Evolutionary conservation across 2,113 vertebrate species (phyloP).

Genomic region (Montifringilla adamsi): DNA sequence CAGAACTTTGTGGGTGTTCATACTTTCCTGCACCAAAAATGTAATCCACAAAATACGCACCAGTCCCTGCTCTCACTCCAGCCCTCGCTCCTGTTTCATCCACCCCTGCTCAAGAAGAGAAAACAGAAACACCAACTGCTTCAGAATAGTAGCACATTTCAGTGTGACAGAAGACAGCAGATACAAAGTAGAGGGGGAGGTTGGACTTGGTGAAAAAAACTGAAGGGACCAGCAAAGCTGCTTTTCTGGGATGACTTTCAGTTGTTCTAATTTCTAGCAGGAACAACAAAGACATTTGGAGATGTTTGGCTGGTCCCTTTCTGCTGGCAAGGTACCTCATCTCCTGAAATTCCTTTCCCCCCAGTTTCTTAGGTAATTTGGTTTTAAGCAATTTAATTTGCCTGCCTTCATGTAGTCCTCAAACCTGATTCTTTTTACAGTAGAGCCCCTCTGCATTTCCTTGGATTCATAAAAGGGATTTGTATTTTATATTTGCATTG

Average conservation of each 20-base stretch:
- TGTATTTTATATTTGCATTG: neutral
- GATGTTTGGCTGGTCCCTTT: neutral
- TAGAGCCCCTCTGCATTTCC: neutral
- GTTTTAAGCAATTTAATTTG: neutral
- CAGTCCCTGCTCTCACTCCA: neutral
- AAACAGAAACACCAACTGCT: neutral
- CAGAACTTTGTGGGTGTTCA: neutral
- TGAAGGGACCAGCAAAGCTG: neutral
- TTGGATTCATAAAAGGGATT: neutral
- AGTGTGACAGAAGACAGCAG: neutral
- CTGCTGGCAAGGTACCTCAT: neutral
- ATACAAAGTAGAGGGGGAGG: neutral
- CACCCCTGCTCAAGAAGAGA: neutral
- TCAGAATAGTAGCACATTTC: neutral
- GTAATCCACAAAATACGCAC: neutral
- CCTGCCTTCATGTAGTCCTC: accelerated
- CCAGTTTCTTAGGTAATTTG: neutral
- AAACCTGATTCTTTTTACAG: neutral
- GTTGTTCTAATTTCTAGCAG: neutral
- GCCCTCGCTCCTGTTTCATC: neutral
- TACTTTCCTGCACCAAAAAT: neutral
- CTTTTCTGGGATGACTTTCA: neutral
- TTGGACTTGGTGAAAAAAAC: neutral
- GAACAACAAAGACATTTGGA: neutral
- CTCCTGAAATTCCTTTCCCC: neutral